Base-by-base conservation (phyloP, 2,113 vertebrate genomes). In the Dicaeum eximium region DNA sequence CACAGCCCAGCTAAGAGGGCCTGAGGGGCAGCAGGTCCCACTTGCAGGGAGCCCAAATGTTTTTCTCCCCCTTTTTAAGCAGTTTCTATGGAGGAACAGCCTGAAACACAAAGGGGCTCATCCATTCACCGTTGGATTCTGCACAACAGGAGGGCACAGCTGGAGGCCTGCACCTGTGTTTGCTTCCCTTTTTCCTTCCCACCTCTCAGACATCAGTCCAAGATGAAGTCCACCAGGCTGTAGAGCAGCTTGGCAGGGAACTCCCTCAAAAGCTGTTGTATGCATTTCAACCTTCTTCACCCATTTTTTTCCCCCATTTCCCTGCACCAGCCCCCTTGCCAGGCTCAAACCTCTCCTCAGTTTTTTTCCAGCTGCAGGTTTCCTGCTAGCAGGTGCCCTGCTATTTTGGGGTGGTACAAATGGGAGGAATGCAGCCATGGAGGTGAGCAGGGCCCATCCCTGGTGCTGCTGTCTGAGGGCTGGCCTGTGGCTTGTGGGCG, bases 221-320 rank as follows among this genome's bases (percentile, higher is more conserved):
- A 40, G 24, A 13, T 38, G 24, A 13, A 48, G 31, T 61, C n/a
- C 33, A 33, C 28, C 23, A 11, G 42, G 8, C 22, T 51, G 2
- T 0, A 40, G 6, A 56, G n/a, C 78, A 67, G 31, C 14, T 30
- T 11, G 14, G 23, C 2, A 51, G 12, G 7, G 15, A 73, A 30
- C 27, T 70, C 10, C 16, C 23, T 10, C 5, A 4, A 6, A 60
- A 60, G 22, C 35, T 2, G 2, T 9, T 28, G 3, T 5, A 20
- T 69, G 37, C 17, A 17, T 28, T 35, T 64, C 4, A 4, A 2
- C n/a, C 17, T 51, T 61, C 35, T 31, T 12, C 21, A 37, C 7
- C 3, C 1, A 0, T 7, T 47, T 23, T 44, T 23, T 15, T 5
- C 1, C 13, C 19, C 7, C 9, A 8, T 5, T 56, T 22, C 47